phyloP scores from a whole-genome alignment of 2,888 invertebrate species.

The Drosophila falleni region DNA sequence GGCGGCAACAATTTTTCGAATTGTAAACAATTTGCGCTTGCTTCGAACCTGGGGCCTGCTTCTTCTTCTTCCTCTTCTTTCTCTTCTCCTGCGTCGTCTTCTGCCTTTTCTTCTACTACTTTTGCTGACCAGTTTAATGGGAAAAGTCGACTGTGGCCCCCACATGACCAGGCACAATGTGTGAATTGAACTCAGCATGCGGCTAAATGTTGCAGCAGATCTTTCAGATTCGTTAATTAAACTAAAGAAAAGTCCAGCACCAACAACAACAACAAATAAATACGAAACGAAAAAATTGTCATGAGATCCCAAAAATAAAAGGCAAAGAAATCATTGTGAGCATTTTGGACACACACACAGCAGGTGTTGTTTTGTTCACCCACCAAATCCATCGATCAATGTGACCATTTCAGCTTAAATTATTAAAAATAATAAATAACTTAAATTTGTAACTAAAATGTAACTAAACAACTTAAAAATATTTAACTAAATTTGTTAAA shows the following conservation, averaged over 20 bases:
- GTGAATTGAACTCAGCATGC: slow-evolving; percentile 55
- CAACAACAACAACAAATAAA: slow-evolving; percentile 1
- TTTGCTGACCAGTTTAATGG: slow-evolving; percentile 28
- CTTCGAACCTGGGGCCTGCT: slow-evolving; percentile 5
- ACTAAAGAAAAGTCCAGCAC: slow-evolving; percentile 20
- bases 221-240: slow-evolving; percentile 71
- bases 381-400: slow-evolving; percentile 17
- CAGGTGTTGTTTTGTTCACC: slow-evolving; percentile 24
- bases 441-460: too few species aligned
- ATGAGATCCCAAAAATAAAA: slow-evolving; percentile 15
- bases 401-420: neutral
- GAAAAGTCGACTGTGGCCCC: slow-evolving; percentile 18
- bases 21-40: slow-evolving; percentile 74
- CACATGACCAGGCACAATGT: slow-evolving; percentile 28
- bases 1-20: slow-evolving; percentile 67
- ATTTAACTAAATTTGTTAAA: too few species aligned
- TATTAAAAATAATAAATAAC: too few species aligned
- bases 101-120: neutral
- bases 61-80: neutral
- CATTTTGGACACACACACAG: slow-evolving; percentile 3
- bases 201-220: slow-evolving; percentile 46
- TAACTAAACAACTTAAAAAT: too few species aligned
- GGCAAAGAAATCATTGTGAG: neutral
- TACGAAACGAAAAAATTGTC: slow-evolving; percentile 31
- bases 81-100: neutral